A percentile compares a stretch with the other conserved stretches of the same genome.
These are phyloP conservation scores for Peromyscus maniculatus DNA, from an alignment of 2,113 vertebrate genomes.

Conservation along the genomic window DNA sequence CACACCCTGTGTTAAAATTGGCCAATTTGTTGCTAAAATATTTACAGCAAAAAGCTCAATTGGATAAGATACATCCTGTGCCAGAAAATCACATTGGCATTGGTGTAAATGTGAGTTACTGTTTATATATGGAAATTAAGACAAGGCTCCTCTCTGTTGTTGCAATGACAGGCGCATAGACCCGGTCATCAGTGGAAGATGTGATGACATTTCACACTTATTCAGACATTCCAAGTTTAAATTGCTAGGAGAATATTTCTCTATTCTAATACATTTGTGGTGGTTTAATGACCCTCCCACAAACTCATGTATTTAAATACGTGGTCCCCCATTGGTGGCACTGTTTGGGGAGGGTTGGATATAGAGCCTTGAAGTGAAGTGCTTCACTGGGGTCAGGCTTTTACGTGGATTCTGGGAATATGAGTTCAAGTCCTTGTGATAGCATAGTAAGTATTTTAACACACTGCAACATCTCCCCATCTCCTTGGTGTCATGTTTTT, in stretches of 20 bases:
- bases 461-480: background rate
- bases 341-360: background rate
- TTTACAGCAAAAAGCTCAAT: conserved; percentile 81
- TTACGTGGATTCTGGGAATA: background rate
- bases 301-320: background rate
- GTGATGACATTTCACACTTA: background rate
- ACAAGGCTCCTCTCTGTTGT: conserved; percentile 57
- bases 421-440: background rate
- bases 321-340: background rate
- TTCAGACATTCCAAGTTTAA: background rate
- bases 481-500: background rate
- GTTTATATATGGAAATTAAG: conserved; percentile 59
- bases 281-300: background rate
- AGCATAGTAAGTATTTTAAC: background rate
- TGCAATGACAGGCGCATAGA: conserved; percentile 75
- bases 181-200: conserved; percentile 67
- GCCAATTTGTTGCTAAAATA: conserved; percentile 81
- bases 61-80: conserved; percentile 78
- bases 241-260: background rate
- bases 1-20: conserved; percentile 82
- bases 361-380: background rate
- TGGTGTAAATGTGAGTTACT: conserved; percentile 79
- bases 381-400: too few relatives aligned
- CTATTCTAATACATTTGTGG: background rate
- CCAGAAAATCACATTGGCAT: conserved; percentile 76